Base-by-base conservation (phyloP, 2,797 vertebrate species). In the Xenopus petersii region DNA sequence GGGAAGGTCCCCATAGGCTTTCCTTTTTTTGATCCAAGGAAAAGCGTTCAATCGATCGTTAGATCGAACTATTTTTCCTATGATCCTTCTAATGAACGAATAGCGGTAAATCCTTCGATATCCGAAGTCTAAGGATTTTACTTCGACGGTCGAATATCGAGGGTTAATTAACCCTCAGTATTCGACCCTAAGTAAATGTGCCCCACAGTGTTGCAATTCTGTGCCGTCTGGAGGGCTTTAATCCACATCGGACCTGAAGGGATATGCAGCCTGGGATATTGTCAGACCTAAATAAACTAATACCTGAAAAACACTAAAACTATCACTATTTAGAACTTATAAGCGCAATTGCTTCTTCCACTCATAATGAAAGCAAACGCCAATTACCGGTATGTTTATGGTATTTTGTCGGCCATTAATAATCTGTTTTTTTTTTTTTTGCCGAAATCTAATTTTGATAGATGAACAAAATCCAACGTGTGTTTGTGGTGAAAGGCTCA, bases 221-320 rank as follows among this genome's bases (percentile, higher is more conserved):
- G 12, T 64, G 70, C 59, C 60, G 68, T 60, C 75, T 42, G 71
- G 75, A 73, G 66, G 71, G 66, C 61, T 73, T 73, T 78, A 73
- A 73, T 73, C 71, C 76, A 64, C 69, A 70, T 78, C 55, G 69
- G 71, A 78, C 76, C 71, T 78, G 71, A 70, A 70, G 24, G 61
- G 76, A 73, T 73, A 73, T 73, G 65, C 66, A 64, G 61, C 46
- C 59, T 21, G 75, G 65, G 24, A 77, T 65, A 73, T 73, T 8
- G 48, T 48, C 30, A 51, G 71, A 67, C 24, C 76, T 73, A 71
- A 78, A 73, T 73, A 73, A 73, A 70, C 61, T 8, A 69, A 78
- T 73, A 73, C 66, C 71, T 73, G 54, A 73, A 58, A 63, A 67
- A 56, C 54, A 48, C 26, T 48, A 2, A 17, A 64, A 9, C 36